Evolutionary conservation across 2,888 invertebrate species (phyloP), one percentile per base, ranked within the genome.

Genomic region (Chironomus riparius): DNA sequence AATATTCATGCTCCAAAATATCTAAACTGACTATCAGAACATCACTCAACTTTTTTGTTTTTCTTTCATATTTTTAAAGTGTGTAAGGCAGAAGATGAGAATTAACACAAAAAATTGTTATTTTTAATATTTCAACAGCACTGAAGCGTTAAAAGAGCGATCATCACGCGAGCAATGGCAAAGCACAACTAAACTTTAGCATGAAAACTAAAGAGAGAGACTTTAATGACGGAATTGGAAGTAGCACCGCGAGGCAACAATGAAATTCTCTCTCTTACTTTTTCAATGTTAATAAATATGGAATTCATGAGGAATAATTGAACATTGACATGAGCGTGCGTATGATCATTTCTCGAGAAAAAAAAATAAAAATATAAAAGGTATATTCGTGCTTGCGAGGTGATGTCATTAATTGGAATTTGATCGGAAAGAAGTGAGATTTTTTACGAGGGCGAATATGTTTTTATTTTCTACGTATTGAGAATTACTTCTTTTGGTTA

Each of bases 141-240:
- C 10, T 12, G 5, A 22, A 65, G 65, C 65, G 65, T 65, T 13
- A 10, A 48, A 48, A 48, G 48, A 70, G 21, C 21, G 70, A 70
- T 70, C 47, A 70, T 70, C 22, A 28, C 48, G 21, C 48, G 50
- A 70, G 48, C 13, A 70, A 70, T 13, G 21, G 47, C 48, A 47
- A 70, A 70, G 28, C 70, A 70, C 70, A 70, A 70, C 70, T 47
- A 18, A 47, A 70, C 15, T 65, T 65, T 65, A 21, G 62, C 28
- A 28, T 28, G 28, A 65, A 65, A 4, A 24, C n/a, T 7, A 24
- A 12, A 13, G 4, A 24, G 24, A 65, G 21, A 65, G 15, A 62
- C 22, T 12, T 21, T 21, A 24, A 24, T 22, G 65, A 7, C 24
- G 21, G 47, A 70, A 47, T 28, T 70, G 70, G 48, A 70, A 48